These are phyloP conservation scores for Erythrocercus mccallii DNA, from an alignment of 2,113 vertebrate species.

Conservation along the genomic window DNA sequence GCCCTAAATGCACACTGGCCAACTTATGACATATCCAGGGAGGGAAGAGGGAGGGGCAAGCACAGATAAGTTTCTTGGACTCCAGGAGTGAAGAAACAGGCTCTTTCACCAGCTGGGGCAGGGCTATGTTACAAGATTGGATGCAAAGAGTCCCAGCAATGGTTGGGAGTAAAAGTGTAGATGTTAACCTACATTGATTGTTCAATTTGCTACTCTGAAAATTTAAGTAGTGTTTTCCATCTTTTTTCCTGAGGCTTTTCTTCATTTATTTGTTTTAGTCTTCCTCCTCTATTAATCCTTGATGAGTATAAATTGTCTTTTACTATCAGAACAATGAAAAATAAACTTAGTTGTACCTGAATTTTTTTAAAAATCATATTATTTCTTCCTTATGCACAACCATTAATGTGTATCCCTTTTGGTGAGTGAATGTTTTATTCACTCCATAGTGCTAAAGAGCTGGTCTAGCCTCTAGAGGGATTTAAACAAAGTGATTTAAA, in stretches of 20 bases:
- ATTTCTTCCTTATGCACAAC: neutral
- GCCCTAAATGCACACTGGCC: neutral
- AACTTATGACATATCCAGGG: neutral
- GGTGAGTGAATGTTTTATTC: neutral
- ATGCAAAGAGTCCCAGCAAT: neutral
- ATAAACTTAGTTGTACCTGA: neutral
- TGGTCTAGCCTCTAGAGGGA: neutral
- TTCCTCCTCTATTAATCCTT: neutral
- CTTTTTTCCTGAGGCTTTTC: neutral
- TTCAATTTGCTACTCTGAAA: neutral
- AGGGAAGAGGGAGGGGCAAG: neutral
- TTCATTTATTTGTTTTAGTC: neutral
- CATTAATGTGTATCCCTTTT: neutral
- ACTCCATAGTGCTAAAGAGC: neutral
- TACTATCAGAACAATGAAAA: neutral
- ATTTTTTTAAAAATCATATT: neutral
- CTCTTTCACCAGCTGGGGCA: neutral
- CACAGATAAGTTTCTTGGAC: neutral
- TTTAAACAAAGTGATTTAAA: neutral
- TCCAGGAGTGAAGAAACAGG: neutral
- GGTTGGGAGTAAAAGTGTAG: neutral
- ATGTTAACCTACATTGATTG: neutral
- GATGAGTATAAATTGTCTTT: neutral
- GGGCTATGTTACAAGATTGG: neutral
- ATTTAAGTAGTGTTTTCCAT: neutral